Conservation (phyloP, 2,113 vertebrate species). For the Acanthisitta chloris region DNA sequence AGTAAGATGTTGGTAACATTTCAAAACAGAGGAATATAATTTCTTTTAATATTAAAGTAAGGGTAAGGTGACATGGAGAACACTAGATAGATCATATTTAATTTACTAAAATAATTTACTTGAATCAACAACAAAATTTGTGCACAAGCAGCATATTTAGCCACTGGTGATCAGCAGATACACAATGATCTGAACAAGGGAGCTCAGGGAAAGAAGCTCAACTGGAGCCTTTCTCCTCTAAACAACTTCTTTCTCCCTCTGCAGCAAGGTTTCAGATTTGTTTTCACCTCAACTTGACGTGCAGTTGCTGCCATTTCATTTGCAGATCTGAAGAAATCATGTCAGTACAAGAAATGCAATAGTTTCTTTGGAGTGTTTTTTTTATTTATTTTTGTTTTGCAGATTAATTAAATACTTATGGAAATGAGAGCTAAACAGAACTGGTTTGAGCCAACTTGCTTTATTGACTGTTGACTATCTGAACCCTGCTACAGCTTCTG, state of each 20-base stretch:
- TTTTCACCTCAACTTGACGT: background rate
- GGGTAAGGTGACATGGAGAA: background rate
- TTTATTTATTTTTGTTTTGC: background rate
- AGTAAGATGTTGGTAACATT: background rate
- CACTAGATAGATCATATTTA: background rate
- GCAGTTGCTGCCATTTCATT: background rate
- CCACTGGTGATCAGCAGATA: background rate
- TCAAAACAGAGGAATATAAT: background rate
- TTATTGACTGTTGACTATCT: background rate
- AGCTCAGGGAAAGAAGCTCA: background rate
- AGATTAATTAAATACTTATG: slow-evolving; percentile 56
- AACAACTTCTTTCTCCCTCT: background rate
- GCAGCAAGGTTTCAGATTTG: background rate
- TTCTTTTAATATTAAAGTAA: background rate
- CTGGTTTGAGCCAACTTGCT: background rate
- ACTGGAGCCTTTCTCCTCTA: background rate
- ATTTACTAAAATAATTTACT: background rate
- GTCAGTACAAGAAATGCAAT: slow-evolving; percentile 35
- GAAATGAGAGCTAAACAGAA: slow-evolving; percentile 37
- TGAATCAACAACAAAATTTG: background rate
- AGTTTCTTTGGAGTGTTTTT: background rate
- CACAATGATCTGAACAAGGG: background rate
- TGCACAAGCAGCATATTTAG: background rate
- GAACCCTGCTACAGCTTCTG: background rate
- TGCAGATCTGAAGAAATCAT: slow-evolving; percentile 40